These are phyloP conservation scores for Muscicapa striata DNA, from an alignment of 2,797 vertebrate genomes.

Conservation along the genomic window DNA sequence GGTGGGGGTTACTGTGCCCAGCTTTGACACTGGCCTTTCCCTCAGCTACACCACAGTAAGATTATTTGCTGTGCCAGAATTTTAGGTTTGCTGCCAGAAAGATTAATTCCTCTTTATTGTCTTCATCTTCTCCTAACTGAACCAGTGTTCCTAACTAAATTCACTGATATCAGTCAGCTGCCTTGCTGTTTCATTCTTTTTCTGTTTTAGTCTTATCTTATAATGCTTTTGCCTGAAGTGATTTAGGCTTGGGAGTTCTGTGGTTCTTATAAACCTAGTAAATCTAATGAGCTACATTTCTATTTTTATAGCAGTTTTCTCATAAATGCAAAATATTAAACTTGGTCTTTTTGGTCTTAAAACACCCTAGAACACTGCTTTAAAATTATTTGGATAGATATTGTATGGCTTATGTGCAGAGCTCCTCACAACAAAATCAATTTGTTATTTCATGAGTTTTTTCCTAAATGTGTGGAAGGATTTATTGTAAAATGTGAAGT, in stretches of 20 bases:
- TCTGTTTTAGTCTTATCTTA: conserved; percentile 43
- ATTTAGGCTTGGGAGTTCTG: conserved; percentile 37
- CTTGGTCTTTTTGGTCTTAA: neutral
- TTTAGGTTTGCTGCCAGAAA: conserved; percentile 32
- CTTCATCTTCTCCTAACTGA: conserved; percentile 34
- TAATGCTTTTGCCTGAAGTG: conserved; percentile 47
- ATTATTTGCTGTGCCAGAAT: conserved; percentile 41
- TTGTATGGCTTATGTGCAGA: neutral
- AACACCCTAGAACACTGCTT: neutral
- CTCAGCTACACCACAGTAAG: neutral
- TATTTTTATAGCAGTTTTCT: conserved; percentile 11
- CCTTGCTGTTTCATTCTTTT: conserved; percentile 30
- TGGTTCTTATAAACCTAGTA: conserved; percentile 35
- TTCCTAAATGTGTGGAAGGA: neutral
- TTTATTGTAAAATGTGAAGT: conserved; percentile 38
- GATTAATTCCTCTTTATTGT: conserved; percentile 56
- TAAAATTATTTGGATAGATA: neutral
- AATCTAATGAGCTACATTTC: conserved; percentile 46
- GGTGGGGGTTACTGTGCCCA: neutral
- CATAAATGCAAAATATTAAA: conserved; percentile 17
- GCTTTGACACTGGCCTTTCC: neutral
- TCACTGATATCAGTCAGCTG: conserved; percentile 28
- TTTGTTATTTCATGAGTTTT: conserved; percentile 8
- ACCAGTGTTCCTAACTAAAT: conserved; percentile 30
- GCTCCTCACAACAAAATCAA: neutral